Evolutionary conservation across 2,797 vertebrate genomes (phyloP).

Genomic region (Xyrichtys novacula): DNA sequence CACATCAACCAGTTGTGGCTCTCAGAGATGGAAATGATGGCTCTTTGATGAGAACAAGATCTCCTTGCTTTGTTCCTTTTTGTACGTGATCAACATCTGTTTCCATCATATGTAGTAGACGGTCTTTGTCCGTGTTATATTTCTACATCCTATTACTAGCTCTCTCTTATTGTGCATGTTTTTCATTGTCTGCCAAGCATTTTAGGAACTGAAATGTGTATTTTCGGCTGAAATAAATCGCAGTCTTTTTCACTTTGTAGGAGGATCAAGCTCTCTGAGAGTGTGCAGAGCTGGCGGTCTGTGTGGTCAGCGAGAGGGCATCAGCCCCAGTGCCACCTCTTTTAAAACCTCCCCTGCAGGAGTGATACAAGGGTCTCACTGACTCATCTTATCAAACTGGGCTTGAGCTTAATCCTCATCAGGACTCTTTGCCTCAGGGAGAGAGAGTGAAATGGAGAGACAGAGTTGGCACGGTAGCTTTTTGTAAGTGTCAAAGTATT

Average conservation of each 20-base stretch:
- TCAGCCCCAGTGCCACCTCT: conserved; percentile 40
- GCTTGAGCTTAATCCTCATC: conserved; percentile 47
- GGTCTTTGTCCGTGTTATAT: not conserved
- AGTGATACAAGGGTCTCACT: conserved; percentile 41
- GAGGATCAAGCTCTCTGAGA: conserved; percentile 25
- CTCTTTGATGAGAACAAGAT: no score
- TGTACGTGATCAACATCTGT: no score
- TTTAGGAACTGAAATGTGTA: not conserved
- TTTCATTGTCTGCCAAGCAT: not conserved
- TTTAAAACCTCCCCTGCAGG: conserved; percentile 40
- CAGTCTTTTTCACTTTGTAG: conserved; percentile 2
- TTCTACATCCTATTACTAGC: not conserved
- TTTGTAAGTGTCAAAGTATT: conserved; percentile 21
- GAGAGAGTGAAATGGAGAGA: conserved; percentile 20
- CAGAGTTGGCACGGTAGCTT: not conserved
- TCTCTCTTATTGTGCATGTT: not conserved
- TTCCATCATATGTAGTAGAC: not conserved
- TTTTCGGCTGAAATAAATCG: conserved; percentile 26
- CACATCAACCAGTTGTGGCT: no score
- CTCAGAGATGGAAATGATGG: no score
- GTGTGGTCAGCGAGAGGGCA: conserved; percentile 53
- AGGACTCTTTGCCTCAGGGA: conserved; percentile 26
- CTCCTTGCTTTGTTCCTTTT: no score
- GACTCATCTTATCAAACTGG: conserved; percentile 57
- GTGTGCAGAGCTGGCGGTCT: conserved; percentile 35